Conservation (phyloP, 2,797 vertebrate genomes). For the Onychomys torridus region DNA sequence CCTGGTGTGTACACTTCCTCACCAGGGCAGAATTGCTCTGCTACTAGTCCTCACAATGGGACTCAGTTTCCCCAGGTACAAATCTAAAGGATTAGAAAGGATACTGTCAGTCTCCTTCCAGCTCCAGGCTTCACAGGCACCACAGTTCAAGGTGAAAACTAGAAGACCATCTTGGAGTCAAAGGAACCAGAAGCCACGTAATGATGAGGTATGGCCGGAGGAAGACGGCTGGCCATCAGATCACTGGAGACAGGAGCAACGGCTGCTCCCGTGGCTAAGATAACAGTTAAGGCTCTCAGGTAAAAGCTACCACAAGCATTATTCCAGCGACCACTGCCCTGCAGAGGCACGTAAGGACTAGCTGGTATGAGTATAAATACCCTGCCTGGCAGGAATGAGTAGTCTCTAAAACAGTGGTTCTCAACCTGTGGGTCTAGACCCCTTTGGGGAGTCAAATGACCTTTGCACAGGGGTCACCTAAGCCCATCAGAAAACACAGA, state of each 20-base stretch:
- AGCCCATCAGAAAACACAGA: neutral
- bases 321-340: too few relatives aligned
- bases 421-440: neutral
- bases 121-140: neutral
- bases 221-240: neutral
- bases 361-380: neutral
- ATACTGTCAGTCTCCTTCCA: neutral
- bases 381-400: neutral
- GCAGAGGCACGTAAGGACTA: too few relatives aligned
- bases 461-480: neutral
- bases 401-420: neutral
- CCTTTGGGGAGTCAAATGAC: neutral
- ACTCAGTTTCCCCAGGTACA: neutral
- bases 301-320: neutral
- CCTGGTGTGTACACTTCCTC: rapidly evolving
- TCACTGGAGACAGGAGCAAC: neutral
- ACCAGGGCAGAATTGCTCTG: neutral
- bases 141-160: neutral
- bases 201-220: neutral
- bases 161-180: neutral
- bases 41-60: rapidly evolving
- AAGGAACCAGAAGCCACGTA: neutral
- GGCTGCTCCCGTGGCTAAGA: neutral
- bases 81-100: neutral
- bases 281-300: neutral